phyloP scores from a whole-genome alignment of 2,113 vertebrate genomes.

The Hemibagrus wyckioides region DNA sequence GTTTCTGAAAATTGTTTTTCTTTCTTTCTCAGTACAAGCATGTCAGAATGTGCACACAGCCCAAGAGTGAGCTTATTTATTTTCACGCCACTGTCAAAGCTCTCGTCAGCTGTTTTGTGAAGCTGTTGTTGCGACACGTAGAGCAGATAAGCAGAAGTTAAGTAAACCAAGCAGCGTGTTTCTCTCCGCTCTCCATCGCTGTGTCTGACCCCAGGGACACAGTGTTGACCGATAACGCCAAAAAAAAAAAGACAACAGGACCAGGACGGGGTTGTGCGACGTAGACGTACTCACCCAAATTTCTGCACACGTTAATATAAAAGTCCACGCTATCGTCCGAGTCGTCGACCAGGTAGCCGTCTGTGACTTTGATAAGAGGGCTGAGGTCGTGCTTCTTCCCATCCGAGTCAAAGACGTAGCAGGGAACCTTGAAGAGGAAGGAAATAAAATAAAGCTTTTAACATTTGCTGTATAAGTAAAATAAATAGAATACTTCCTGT shows the following conservation, averaged over 20 bases:
- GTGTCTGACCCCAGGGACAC: not conserved
- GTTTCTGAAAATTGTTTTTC: too few species aligned
- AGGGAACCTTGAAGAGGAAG: constrained; percentile 80
- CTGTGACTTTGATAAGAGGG: constrained; percentile 83
- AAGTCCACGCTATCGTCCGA: constrained; percentile 80
- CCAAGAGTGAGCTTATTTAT: not conserved
- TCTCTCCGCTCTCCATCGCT: not conserved
- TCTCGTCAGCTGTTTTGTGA: not conserved
- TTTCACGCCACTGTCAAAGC: not conserved
- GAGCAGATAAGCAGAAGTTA: not conserved
- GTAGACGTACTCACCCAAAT: constrained; percentile 74
- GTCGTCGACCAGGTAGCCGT: constrained; percentile 88
- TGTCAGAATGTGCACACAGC: not conserved
- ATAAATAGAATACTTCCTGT: not conserved
- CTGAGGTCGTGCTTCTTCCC: constrained; percentile 88
- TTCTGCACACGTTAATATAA: constrained; percentile 93
- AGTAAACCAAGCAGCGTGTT: not conserved
- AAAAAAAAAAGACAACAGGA: not conserved
- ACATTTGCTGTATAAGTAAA: not conserved
- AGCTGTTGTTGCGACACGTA: not conserved
- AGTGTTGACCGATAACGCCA: not conserved
- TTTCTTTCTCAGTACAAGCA: too few species aligned
- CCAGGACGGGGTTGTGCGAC: not conserved
- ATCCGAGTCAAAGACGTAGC: constrained; percentile 83
- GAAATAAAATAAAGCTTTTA: not conserved